Base-by-base conservation (phyloP, 64 coral and sea anemone genomes). In the Stichodactyla mertensii region DNA sequence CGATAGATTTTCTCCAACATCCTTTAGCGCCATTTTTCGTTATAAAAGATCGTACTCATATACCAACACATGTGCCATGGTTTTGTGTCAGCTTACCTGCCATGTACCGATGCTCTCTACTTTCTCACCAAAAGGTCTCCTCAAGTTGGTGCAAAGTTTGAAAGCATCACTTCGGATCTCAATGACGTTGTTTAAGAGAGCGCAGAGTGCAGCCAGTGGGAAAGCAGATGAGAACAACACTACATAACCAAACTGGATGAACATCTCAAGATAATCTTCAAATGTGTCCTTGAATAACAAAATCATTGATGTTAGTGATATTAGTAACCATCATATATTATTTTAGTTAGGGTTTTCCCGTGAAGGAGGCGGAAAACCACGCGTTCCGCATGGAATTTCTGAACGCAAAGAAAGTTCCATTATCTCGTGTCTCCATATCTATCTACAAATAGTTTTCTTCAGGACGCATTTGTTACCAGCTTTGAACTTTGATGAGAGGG, bases 81-180 rank as follows among this genome's bases (percentile, higher is more conserved):
- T 28, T 59, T 10, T 20, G 6, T 16, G 57, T 59, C 19, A 69
- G 16, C 64, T 82, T 92, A 98, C 96, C 96, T 95, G 96, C 96
- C 96, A 98, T 16, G 96, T 98, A 55, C 96, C 96, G 77, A 98
- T 98, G 82, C 95, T 98, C 70, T 98, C 96, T 8, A 92, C 97
- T 15, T 89, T 87, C 86, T 95, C 91, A 7, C 97, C 97, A 57
- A 99, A 99, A 52, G 97, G 97, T 52, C 97, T 87, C 6, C 93
- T 85, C 0, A 99, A 88, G 52, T 95, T 99, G 88, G 97, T 99
- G 83, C 97, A 99, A 2, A 99, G 90, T 90, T 99, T 99, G n/a
- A 99, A 99, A 15, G 97, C 97, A 80, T 99, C 97, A n/a, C 97
- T 99, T 20, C 97, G 89, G 82, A 99, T 99, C 78, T 99, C 97